Evolutionary conservation across 2,888 invertebrate species (phyloP).

Genomic region (Drosophila yooni): DNA sequence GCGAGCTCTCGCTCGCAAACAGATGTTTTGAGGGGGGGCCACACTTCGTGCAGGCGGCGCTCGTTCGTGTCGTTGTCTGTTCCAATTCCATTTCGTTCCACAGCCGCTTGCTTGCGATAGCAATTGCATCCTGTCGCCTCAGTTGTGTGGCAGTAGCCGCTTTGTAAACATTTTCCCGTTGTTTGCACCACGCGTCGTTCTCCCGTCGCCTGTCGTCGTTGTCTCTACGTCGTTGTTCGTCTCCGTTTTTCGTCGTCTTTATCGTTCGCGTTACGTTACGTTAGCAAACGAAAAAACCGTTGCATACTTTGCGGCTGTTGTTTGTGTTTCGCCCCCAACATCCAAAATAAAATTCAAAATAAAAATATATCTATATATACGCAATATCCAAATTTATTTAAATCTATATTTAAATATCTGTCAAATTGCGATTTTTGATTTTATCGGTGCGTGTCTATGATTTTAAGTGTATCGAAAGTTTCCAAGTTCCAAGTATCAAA

Average conservation of each 20-base stretch:
- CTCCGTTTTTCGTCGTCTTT: slow-evolving; percentile 65
- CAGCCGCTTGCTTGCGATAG: slow-evolving; percentile 46
- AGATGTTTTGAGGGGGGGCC: slow-evolving; percentile 48
- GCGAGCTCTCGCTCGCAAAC: slow-evolving; percentile 45
- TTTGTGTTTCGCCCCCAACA: slow-evolving; percentile 30
- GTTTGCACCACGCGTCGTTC: slow-evolving; percentile 71
- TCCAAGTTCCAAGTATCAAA: slow-evolving; percentile 14
- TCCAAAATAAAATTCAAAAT: slow-evolving; percentile 25
- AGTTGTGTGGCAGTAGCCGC: slow-evolving; percentile 79
- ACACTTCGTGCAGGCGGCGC: slow-evolving; percentile 38
- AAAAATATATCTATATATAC: neutral
- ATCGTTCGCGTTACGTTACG: slow-evolving; percentile 52
- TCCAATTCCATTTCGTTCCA: slow-evolving; percentile 66
- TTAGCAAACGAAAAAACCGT: slow-evolving; percentile 15
- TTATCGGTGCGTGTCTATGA: slow-evolving; percentile 67
- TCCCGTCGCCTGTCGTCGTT: slow-evolving; percentile 58
- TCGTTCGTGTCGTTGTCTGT: slow-evolving; percentile 53
- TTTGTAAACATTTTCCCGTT: slow-evolving; percentile 78
- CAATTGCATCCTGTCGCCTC: slow-evolving; percentile 73
- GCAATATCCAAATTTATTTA: neutral
- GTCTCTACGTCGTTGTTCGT: slow-evolving; percentile 60
- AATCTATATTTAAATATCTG: slow-evolving; percentile 9
- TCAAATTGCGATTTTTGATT: slow-evolving; percentile 44
- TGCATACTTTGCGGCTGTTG: slow-evolving; percentile 52
- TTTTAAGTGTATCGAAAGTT: slow-evolving; percentile 54